Evolutionary conservation across 2,797 vertebrate species (phyloP).

Genomic region (Lepidocolaptes lacrymiger): DNA sequence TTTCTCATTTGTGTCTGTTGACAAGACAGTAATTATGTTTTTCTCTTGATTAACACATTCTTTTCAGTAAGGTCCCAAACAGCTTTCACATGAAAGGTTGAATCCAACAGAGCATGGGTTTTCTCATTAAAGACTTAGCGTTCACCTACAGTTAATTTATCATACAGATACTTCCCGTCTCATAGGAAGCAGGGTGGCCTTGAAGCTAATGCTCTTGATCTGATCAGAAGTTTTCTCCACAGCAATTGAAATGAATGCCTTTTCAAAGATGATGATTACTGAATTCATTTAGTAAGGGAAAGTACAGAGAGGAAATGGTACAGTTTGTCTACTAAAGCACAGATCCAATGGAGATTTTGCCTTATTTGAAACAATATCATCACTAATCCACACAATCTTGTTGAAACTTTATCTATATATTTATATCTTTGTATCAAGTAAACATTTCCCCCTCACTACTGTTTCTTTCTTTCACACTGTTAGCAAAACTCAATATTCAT

Average conservation of each 20-base stretch:
- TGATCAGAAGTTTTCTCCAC: background rate
- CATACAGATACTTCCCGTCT: slow-evolving; percentile 18
- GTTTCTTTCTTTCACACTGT: background rate
- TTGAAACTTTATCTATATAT: background rate
- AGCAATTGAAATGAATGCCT: background rate
- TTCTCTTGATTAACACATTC: slow-evolving; percentile 56
- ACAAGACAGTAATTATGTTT: slow-evolving; percentile 21
- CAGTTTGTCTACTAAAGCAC: background rate
- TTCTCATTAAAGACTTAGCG: slow-evolving; percentile 39
- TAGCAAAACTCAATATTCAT: background rate
- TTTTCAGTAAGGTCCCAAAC: slow-evolving; percentile 17
- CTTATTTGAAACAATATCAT: background rate
- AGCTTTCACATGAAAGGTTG: slow-evolving; percentile 44
- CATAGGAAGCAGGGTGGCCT: slow-evolving; percentile 6
- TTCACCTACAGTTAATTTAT: slow-evolving; percentile 39
- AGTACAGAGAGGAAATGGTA: background rate
- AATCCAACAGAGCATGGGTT: slow-evolving; percentile 33
- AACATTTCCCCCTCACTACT: background rate
- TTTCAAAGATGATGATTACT: background rate
- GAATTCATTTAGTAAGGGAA: background rate
- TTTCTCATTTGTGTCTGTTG: slow-evolving; percentile 26
- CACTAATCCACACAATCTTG: background rate
- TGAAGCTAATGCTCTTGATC: background rate
- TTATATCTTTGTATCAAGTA: background rate
- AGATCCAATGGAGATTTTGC: background rate